These are phyloP conservation scores for Dioctria rufipes DNA, from an alignment of 2,888 invertebrate species.

Conservation along the genomic window DNA sequence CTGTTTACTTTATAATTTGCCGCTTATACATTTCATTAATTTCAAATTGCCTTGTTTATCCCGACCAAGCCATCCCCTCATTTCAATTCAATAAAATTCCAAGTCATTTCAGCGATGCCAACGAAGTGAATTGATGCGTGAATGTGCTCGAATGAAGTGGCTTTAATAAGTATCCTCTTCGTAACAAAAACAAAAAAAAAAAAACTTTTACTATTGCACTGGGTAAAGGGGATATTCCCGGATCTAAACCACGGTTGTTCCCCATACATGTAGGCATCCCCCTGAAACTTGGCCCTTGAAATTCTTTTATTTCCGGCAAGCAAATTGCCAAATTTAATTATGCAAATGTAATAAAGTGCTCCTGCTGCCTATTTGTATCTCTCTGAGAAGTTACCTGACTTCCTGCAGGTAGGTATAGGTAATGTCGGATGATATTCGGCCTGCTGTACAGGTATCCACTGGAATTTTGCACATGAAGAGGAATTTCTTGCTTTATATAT, in stretches of 20 bases:
- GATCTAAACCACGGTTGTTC: background rate
- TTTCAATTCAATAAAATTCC: background rate
- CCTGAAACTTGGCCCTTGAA: slow-evolving; percentile 42
- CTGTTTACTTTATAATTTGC: too few relatives aligned
- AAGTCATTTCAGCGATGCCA: background rate
- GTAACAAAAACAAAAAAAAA: background rate
- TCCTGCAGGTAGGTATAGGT: slow-evolving; percentile 18
- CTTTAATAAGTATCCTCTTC: slow-evolving; percentile 25
- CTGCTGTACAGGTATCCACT: slow-evolving; percentile 19
- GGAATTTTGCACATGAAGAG: slow-evolving; percentile 45
- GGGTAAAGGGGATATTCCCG: background rate
- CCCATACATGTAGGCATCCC: background rate
- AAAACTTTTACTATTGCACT: slow-evolving; percentile 21
- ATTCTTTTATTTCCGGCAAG: slow-evolving; percentile 50
- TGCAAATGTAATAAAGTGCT: slow-evolving; percentile 53
- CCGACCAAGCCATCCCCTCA: background rate
- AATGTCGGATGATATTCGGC: slow-evolving; percentile 23
- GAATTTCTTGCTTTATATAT: slow-evolving; percentile 47
- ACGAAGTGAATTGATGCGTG: background rate
- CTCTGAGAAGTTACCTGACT: slow-evolving; percentile 40
- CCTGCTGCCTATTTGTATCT: slow-evolving; percentile 46
- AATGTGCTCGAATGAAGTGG: background rate
- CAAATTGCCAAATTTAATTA: slow-evolving; percentile 53
- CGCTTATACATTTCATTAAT: background rate
- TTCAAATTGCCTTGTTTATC: background rate